Base-by-base conservation (phyloP, 2,797 vertebrate genomes). In the Diplodus puntazzo region DNA sequence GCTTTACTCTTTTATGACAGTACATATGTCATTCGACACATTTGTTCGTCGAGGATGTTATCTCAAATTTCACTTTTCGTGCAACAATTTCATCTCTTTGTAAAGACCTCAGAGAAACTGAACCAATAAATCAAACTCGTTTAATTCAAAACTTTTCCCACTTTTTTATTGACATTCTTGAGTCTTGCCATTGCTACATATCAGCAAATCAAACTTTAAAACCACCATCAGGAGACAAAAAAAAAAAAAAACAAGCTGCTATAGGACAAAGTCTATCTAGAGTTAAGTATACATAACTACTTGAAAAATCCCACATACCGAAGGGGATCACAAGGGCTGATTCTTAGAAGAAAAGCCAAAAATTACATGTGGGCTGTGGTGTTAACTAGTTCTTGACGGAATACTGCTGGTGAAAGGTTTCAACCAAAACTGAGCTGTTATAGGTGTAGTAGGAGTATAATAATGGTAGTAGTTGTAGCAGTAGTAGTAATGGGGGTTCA, bases 101-200 rank as follows among this genome's bases (percentile, higher is more conserved):
- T n/a, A 43, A 43, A 54, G 13, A 64, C 17, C 3, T 65, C 17
- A 46, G n/a, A 42, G 12, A 61, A 77, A 48, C 12, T 14, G 45
- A 72, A 53, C 58, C 9, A 64, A 60, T 18, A 54, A 79, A 75
- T 54, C 23, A 53, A 2, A 75, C 60, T 67, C 11, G 50, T 77
- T 73, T 67, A 18, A 48, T 94, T 95, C 95, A 91, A 84, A 89
- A 83, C 88, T 95, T 95, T 94, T 91, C 91, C 91, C 86, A 95
- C 94, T 94, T 94, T 94, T 96, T 93, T 96, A 97, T 97, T 96
- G 97, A 97, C 96, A 98, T 91, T 95, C 75, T 84, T 79, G 57
- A 90, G 82, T 93, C 90, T 94, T 93, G 92, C 93, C 84, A 86
- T 72, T 88, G 91, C 93, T 95, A 95, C 91, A 92, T 91, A 80